Evolutionary conservation across 2,113 vertebrate species (phyloP), one percentile per base, ranked within the genome.

Genomic region (Corythaixoides concolor): DNA sequence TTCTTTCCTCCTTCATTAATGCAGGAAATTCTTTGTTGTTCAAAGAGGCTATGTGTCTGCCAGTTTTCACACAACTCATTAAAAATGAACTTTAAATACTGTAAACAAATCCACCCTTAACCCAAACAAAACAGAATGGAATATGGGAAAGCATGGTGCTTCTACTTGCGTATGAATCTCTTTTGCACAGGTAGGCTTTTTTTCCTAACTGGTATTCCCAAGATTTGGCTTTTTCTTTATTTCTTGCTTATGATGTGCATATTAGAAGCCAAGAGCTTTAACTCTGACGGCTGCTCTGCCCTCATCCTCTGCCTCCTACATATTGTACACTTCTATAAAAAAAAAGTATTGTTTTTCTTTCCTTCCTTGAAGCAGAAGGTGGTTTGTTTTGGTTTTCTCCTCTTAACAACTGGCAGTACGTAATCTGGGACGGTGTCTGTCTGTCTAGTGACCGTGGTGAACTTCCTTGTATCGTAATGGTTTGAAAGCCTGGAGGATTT

Each of bases 1-100:
- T 95, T 30, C 58, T 75, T 94, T 82, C 35, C 56, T 88, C 32
- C 64, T 80, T 90, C 62, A 86, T 95, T 95, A 95, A 96, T 93
- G 69, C 50, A 96, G 80, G 68, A 94, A 93, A 85, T 50, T 75
- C 90, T 95, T 96, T 92, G 69, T 87, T 92, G 86, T 93, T 90
- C 67, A 86, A 94, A 92, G 81, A 89, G 72, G 62, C 76, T 85
- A 72, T 78, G 33, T 58, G 24, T 78, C 88, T 96, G 83, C 49
- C 70, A 88, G 52, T 70, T 89, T 96, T 97, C 81, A 94, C 70
- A 78, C 35, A 91, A 89, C 47, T 93, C 91, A 60, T 94, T 88
- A 74, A 76, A 88, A 84, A 69, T 16, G 43, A 90, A 24, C 28
- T 91, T 91, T 91, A 95, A 91, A 85, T 86, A 92, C 53, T 79